Evolutionary conservation across 1,140 invertebrate genomes (phyloP), one percentile per base, ranked within the genome.

Genomic region (Popillia japonica): DNA sequence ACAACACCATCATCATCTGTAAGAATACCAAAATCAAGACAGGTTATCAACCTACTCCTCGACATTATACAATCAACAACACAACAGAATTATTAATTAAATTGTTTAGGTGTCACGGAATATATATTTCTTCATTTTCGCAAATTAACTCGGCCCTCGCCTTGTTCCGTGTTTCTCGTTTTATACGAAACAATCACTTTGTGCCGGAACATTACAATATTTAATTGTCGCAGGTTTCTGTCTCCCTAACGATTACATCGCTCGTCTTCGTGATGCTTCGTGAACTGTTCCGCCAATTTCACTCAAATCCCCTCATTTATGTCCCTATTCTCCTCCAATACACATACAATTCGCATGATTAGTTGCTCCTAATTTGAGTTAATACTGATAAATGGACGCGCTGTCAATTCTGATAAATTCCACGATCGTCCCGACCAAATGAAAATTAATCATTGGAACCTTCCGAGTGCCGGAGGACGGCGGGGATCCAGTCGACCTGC

Each of bases 281-380:
- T 55, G 14, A 17, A 55, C 48, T 34, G 14, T 17, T 17, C 14
- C n/a, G 2, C 48, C n/a, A 55, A 17, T 55, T 55, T 55, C 48
- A 6, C n/a, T 17, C 48, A 17, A 55, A 55, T 14, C 6, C 11
- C 14, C 48, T 17, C 48, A n/a, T 55, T 55, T n/a, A n/a, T 55
- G 48, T 17, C 48, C 48, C 14, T 7, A 55, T 55, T 55, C 17
- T 55, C 48, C 48, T 55, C 48, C 48, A 17, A 55, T 55, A 55
- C 14, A 55, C 48, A 55, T 55, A 55, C 48, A 55, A 55, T 55
- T 55, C 48, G 48, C 48, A 55, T 55, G 48, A 55, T 55, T 55
- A 55, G 48, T 55, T 55, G 48, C 48, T 55, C 48, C 48, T 55
- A 55, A 55, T 55, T 55, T 55, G 48, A 55, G 48, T 55, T 55